Evolutionary conservation across 2,888 invertebrate genomes (phyloP).

Genomic region (Macrosiphum euphorbiae): DNA sequence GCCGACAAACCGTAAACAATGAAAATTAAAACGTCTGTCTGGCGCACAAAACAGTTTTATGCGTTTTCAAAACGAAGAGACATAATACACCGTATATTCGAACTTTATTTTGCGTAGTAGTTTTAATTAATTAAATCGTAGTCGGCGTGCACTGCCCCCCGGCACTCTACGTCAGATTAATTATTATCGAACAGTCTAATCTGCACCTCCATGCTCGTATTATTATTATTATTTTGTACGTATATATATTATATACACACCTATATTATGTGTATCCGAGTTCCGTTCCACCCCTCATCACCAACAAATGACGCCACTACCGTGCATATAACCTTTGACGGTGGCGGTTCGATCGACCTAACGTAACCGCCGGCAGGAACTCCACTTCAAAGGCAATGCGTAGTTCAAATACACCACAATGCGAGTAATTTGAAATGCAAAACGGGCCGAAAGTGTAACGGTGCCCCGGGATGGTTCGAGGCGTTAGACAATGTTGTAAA

Average conservation of each 20-base stretch:
- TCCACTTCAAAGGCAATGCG: constrained; percentile 37
- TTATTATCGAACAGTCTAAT: constrained; percentile 41
- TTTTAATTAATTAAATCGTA: constrained; percentile 55
- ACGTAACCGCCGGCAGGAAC: not conserved
- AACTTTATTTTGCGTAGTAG: constrained; percentile 21
- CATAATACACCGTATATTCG: constrained; percentile 7
- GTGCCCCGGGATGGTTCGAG: not conserved
- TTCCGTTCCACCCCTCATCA: not conserved
- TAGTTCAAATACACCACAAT: constrained; percentile 68
- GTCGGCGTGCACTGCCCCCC: not conserved
- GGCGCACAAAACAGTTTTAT: constrained; percentile 28
- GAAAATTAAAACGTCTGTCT: constrained; percentile 45
- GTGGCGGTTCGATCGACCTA: constrained; percentile 16
- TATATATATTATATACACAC: not conserved
- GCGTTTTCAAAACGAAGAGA: constrained; percentile 44
- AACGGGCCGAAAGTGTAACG: constrained; percentile 69
- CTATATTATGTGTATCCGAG: not conserved
- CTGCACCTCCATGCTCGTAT: constrained; percentile 11
- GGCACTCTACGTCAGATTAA: constrained; percentile 17
- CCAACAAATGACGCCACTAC: not conserved
- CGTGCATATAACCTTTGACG: not conserved
- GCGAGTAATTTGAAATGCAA: constrained; percentile 76
- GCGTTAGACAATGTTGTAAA: not conserved
- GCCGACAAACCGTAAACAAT: not conserved
- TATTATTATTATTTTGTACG: not conserved